Conservation (phyloP, 2,113 vertebrate genomes). For the Chrysemys picta region DNA sequence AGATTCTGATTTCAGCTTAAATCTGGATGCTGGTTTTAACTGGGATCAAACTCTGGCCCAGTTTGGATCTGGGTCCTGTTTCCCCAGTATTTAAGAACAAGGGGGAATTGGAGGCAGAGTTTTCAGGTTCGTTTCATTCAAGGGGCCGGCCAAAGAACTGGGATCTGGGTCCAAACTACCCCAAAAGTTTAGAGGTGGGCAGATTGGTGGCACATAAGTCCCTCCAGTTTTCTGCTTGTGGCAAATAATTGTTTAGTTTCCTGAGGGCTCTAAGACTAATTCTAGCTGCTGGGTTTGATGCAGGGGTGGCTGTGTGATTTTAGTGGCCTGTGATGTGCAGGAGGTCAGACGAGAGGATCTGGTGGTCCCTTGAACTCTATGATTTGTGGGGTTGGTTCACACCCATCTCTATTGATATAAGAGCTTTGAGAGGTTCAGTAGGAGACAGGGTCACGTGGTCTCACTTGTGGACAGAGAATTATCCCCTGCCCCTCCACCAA, state of each 20-base stretch:
- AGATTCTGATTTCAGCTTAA: not conserved
- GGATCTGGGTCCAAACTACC: not conserved
- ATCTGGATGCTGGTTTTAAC: fast-evolving
- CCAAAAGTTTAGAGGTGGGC: not conserved
- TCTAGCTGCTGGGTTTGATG: not conserved
- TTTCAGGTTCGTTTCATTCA: not conserved
- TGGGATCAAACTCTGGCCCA: not conserved
- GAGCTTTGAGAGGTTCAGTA: not conserved
- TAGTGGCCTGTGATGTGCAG: not conserved
- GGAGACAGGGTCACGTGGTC: not conserved
- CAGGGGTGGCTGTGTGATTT: not conserved
- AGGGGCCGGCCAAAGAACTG: not conserved
- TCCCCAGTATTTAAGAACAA: not conserved
- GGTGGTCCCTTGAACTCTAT: not conserved
- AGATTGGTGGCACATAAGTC: not conserved
- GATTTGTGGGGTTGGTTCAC: not conserved
- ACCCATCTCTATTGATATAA: not conserved
- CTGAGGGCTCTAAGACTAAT: not conserved
- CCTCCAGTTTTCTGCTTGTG: not conserved
- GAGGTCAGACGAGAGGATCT: not conserved
- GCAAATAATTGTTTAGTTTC: not conserved
- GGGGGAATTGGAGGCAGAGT: not conserved
- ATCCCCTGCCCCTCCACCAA: not conserved
- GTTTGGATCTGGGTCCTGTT: not conserved
- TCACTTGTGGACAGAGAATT: not conserved